Evolutionary conservation across 2,888 invertebrate genomes (phyloP).

Genomic region (Ischnura elegans): DNA sequence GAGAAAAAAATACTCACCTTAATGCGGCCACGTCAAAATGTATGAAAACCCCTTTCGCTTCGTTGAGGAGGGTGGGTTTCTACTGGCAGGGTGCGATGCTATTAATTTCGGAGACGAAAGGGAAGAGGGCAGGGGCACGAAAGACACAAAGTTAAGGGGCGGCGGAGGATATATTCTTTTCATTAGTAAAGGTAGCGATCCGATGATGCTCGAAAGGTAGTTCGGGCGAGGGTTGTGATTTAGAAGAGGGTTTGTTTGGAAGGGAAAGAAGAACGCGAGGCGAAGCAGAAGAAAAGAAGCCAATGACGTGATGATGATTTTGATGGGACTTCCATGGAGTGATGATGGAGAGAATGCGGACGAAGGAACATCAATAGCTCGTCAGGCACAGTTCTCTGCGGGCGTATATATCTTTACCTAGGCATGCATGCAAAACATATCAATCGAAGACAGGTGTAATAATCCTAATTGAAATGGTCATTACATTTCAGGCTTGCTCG

Average conservation of each 20-base stretch:
- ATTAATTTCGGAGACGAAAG: too few species aligned
- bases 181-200: background rate
- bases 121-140: too few species aligned
- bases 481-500: too few species aligned
- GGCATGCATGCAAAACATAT: too few species aligned
- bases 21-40: background rate
- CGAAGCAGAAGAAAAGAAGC: slow-evolving; percentile 33
- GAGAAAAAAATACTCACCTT: slow-evolving; percentile 19
- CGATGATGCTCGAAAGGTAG: background rate
- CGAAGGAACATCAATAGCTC: too few species aligned
- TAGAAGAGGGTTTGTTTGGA: background rate
- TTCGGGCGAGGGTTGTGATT: background rate
- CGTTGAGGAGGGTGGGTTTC: background rate
- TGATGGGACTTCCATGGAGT: background rate
- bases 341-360: background rate
- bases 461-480: too few species aligned
- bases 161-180: background rate
- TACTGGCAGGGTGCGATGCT: background rate
- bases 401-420: too few species aligned
- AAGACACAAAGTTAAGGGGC: background rate
- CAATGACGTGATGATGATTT: background rate
- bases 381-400: too few species aligned
- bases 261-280: background rate
- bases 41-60: background rate
- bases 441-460: too few species aligned